A percentile compares a stretch with the other conserved stretches of the same genome.
These are phyloP conservation scores for Pimephales promelas DNA, from an alignment of 2,113 vertebrate genomes.

Conservation along the genomic window DNA sequence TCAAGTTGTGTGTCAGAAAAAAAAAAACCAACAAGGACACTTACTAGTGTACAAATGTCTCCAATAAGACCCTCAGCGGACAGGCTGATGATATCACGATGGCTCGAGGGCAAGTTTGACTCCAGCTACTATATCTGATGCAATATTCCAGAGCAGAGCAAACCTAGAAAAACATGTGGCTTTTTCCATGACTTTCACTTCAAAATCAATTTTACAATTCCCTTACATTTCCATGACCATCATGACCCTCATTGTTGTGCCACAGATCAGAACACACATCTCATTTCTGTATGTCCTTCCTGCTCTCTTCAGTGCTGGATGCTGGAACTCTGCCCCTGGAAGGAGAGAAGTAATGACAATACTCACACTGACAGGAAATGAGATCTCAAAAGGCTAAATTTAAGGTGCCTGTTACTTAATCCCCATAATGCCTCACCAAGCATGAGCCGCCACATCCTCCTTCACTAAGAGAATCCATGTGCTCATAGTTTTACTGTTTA, in stretches of 20 bases:
- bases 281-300: neutral
- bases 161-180: neutral
- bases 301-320: neutral
- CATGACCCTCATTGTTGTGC: neutral
- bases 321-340: neutral
- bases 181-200: neutral
- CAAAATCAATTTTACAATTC: neutral
- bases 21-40: neutral
- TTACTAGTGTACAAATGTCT: constrained; percentile 13
- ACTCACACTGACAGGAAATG: constrained; percentile 32
- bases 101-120: constrained; percentile 7
- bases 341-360: neutral
- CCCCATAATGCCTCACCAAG: constrained; percentile 19
- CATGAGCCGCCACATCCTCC: constrained; percentile 9
- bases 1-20: neutral
- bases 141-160: neutral
- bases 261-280: neutral
- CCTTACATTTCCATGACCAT: neutral
- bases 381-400: constrained; percentile 38
- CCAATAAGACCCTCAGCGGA: constrained; percentile 5
- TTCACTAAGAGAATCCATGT: neutral
- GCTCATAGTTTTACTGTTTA: too few species aligned
- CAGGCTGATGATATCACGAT: neutral
- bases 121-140: neutral
- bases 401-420: constrained; percentile 43